Base-by-base conservation (phyloP, 2,888 invertebrate genomes). In the Nymphalis polychloros region DNA sequence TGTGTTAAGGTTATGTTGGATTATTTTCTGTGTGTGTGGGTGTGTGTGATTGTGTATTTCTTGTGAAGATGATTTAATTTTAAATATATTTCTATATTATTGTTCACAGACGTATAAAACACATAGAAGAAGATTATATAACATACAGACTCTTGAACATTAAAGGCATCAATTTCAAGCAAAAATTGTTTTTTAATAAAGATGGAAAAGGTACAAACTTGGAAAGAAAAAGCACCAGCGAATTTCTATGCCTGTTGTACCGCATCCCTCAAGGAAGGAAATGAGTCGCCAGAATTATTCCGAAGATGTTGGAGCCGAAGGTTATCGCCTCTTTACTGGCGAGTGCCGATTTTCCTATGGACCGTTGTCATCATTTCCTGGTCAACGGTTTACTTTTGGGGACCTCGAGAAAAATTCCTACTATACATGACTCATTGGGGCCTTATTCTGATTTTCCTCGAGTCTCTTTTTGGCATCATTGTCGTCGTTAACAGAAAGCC, bases 391-490 rank as follows among this genome's bases (percentile, higher is more conserved):
- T 81, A 77, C 71, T 90, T 92, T 78, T 91, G 91, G 90, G 90
- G 90, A 20, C 87, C 88, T 1, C 79, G 79, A 1, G 85, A 84
- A 70, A 92, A 88, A 83, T 94, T 90, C 82, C 84, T 92, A 68
- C 80, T 94, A 23, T 94, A 93, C 77, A 92, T 94, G 86, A 94
- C 94, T 7, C 93, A 94, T 75, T 93, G 93, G 93, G 93, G 93
- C 2, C 83, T 93, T 48, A 73, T 89, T 5, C 79, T 92, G 64
- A 85, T 92, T 57, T 79, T 88, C 61, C 68, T 87, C 55, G 90
- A 92, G 73, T 82, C 88, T 0, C 72, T 82, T 10, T 87, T 92
- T 67, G 92, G 91, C 19, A 86, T 90, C 70, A 68, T 84, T 23
- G 89, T 90, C 8, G 79, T 86, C 60, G 72, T 86, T 23, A 84